A percentile compares a stretch with the other conserved stretches of the same genome.
Conservation (phyloP, 23 tunicate genomes). For the Trididemnum clinides region DNA sequence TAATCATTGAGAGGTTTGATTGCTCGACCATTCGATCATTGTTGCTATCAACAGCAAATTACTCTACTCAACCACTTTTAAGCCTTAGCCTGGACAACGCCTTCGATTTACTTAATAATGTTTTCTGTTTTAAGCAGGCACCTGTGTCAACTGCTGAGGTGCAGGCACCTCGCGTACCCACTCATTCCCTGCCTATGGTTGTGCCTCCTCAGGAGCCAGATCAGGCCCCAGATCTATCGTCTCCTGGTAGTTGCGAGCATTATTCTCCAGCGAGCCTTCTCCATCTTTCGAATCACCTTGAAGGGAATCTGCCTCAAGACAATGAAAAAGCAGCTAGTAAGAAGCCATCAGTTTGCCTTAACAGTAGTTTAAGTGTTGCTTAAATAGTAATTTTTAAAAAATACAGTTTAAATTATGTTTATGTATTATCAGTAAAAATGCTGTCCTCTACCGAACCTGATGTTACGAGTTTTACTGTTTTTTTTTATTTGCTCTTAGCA, state of each 20-base stretch:
- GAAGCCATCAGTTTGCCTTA: no score
- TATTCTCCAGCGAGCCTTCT: neutral
- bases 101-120: neutral
- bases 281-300: neutral
- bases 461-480: no score
- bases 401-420: no score
- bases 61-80: neutral
- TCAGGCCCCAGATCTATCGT: constrained; percentile 55
- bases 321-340: constrained; percentile 1
- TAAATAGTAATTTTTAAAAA: no score
- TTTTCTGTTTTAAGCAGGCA: neutral
- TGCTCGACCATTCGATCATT: neutral
- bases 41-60: neutral
- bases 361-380: no score
- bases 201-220: constrained; percentile 95
- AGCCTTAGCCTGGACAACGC: no score
- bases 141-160: constrained; percentile 64
- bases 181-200: constrained; percentile 87
- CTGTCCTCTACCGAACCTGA: no score
- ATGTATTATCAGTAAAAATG: no score
- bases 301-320: constrained; percentile 39
- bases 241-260: constrained; percentile 29
- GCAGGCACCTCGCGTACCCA: constrained; percentile 69
- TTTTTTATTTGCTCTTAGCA: no score
- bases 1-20: no score